Conservation (phyloP, 2,113 vertebrate species). For the Leptocoma aspasia region DNA sequence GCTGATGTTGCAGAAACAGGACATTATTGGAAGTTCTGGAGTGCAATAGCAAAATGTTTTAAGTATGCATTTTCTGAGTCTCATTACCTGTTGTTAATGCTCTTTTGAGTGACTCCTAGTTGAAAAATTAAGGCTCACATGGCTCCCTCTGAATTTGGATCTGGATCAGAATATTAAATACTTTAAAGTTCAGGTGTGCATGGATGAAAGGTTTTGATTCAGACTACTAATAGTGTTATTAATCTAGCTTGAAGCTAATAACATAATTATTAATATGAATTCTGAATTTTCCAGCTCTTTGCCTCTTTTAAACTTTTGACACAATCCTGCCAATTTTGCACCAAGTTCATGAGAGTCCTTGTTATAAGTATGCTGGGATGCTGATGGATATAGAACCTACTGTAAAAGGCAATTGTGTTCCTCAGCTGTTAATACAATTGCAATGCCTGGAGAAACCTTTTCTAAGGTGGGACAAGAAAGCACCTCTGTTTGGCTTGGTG, state of each 20-base stretch:
- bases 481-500: neutral
- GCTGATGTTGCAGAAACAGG: constrained; percentile 29
- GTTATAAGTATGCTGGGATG: neutral
- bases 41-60: neutral
- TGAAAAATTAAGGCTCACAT: neutral
- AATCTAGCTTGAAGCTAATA: constrained; percentile 6
- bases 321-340: neutral
- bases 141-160: neutral
- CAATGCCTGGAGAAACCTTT: neutral
- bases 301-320: neutral
- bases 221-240: neutral
- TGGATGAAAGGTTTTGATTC: constrained; percentile 2
- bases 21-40: neutral
- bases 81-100: constrained; percentile 6
- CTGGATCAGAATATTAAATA: constrained; percentile 28
- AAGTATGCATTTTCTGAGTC: constrained; percentile 8
- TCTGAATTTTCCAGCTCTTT: neutral
- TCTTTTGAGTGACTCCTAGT: neutral
- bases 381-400: neutral
- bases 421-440: neutral
- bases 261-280: neutral
- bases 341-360: neutral
- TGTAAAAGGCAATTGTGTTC: neutral
- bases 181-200: neutral
- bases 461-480: neutral